Base-by-base conservation (phyloP, 2,113 vertebrate genomes). In the Podarcis muralis region DNA sequence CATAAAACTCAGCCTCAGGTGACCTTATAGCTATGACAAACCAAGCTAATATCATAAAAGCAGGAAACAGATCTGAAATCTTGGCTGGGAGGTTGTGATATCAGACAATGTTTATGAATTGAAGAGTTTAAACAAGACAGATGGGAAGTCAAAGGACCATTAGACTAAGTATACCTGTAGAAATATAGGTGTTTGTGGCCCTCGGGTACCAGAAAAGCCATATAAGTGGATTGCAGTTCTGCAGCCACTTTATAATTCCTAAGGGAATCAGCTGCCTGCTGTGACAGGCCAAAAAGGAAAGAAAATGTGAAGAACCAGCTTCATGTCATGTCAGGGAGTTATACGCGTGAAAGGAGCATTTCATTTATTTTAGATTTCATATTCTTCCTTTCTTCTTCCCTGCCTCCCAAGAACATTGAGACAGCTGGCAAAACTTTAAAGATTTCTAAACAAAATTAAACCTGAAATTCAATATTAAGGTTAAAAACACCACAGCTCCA, bases 21-120 rank as follows among this genome's bases (percentile, higher is more conserved):
- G 40, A 85, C 69, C 85, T 89, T 90, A 93, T 59, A 87, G 23
- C 2, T 89, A 62, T 85, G 88, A 92, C 84, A 78, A 78, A 76
- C 35, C 40, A 88, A 74, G 86, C 20, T 83, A 72, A 86, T 53
- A 4, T 84, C 35, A 85, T 62, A 87, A 91, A 88, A 83, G 15
- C 1, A 12, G 5, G 2, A 53, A 85, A 87, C 85, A 65, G 22
- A 32, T 83, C 89, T 94, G 30, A 53, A 3, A 76, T 74, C 81
- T 89, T 91, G 83, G 20, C 25, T 91, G 90, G 37, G 43, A 85
- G 69, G 90, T 74, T 62, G 23, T 90, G 83, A 57, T 37, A 59
- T 35, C 37, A 53, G 72, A 57, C 32, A 53, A 11, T 83, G 27
- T 22, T 90, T 74, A 89, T 92, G 71, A 91, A 80, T 80, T 43